phyloP scores from a whole-genome alignment of 2,888 invertebrate genomes.

The Drosophila limbata region DNA sequence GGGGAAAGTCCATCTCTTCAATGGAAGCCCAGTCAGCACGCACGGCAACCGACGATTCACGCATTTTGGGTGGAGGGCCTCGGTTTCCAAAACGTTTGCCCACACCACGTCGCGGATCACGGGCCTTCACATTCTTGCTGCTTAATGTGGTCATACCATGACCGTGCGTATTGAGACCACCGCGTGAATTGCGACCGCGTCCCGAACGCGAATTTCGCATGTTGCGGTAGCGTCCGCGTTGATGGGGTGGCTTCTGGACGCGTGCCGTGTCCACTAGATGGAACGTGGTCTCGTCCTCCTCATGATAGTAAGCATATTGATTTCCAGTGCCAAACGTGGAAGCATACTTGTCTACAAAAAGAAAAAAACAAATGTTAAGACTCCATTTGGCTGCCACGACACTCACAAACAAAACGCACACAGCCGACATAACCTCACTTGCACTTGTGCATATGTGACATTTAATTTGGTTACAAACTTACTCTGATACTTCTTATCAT shows the following conservation, averaged over 20 bases:
- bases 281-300: conserved; percentile 99
- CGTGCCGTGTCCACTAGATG: conserved; percentile 98
- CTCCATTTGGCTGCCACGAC: conserved; percentile 74
- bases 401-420: conserved; percentile 46
- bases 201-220: conserved; percentile 87
- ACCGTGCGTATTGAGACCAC: conserved; percentile 88
- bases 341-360: conserved; percentile 90
- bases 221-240: conserved; percentile 95
- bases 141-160: conserved; percentile 93
- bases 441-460: conserved; percentile 30
- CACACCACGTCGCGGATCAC: conserved; percentile 90
- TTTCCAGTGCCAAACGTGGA: conserved; percentile 97
- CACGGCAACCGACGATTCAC: conserved; percentile 98
- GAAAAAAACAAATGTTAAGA: conserved; percentile 1
- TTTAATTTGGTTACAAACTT: conserved; percentile 30
- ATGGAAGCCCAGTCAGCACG: conserved; percentile 98
- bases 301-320: conserved; percentile 99
- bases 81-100: conserved; percentile 85
- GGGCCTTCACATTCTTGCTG: conserved; percentile 93
- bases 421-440: conserved; percentile 77
- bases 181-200: conserved; percentile 88
- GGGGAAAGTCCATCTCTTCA: conserved; percentile 99
- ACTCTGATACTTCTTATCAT: conserved; percentile 96
- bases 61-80: conserved; percentile 94
- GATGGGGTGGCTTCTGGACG: conserved; percentile 96